Evolutionary conservation across 2,888 invertebrate species (phyloP).

Genomic region (Beris chalybata): DNA sequence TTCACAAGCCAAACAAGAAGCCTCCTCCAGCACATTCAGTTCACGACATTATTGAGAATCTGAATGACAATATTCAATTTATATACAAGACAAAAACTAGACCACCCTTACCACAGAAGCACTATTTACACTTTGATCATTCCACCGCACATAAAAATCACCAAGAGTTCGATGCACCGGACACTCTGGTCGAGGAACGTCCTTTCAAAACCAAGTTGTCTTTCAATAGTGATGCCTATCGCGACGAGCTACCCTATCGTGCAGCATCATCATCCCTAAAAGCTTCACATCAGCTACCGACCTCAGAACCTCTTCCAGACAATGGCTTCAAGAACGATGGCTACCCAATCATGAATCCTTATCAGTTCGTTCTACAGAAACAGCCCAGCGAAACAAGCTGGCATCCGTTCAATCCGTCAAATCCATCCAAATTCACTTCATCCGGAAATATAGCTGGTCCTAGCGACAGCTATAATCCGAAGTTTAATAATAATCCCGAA

Average conservation of each 20-base stretch:
- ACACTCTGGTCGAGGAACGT: conserved; percentile 47
- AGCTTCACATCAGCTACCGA: conserved; percentile 44
- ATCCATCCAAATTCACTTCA: conserved; percentile 34
- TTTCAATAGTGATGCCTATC: conserved; percentile 54
- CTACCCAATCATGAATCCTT: conserved; percentile 50
- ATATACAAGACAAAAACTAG: conserved; percentile 54
- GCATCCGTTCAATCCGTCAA: conserved; percentile 43
- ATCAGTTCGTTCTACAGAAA: conserved; percentile 50
- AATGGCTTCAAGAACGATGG: conserved; percentile 41
- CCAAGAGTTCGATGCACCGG: conserved; percentile 52
- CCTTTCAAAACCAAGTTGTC: conserved; percentile 46
- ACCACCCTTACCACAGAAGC: conserved; percentile 44
- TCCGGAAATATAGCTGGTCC: conserved; percentile 41
- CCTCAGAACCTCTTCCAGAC: neutral
- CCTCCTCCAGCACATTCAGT: conserved; percentile 7
- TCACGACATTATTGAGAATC: conserved; percentile 44
- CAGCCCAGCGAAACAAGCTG: conserved; percentile 44
- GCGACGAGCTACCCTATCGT: conserved; percentile 42
- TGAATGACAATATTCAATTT: conserved; percentile 53
- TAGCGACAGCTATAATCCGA: conserved; percentile 54
- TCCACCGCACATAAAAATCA: conserved; percentile 51
- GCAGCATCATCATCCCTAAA: conserved; percentile 49
- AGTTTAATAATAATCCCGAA: conserved; percentile 55
- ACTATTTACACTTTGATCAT: conserved; percentile 52
- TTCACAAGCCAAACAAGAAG: neutral